Conservation (phyloP, 2,888 invertebrate genomes). For the Panopea generosa region DNA sequence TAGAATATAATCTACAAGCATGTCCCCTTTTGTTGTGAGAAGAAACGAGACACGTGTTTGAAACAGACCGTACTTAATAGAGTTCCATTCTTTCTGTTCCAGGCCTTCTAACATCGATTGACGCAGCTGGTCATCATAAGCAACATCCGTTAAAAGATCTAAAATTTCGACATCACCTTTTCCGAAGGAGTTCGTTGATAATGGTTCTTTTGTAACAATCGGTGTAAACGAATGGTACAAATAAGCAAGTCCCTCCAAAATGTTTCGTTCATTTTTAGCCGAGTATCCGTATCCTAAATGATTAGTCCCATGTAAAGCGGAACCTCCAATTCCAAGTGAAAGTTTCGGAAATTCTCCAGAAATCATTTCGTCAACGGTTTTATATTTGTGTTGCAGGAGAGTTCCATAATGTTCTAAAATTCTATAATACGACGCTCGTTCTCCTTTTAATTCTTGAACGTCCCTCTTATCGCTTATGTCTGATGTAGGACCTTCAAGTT, state of each 20-base stretch:
- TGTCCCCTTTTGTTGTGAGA: constrained; percentile 28
- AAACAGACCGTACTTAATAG: constrained; percentile 39
- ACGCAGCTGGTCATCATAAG: constrained; percentile 11
- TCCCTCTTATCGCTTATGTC: constrained; percentile 20
- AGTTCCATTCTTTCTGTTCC: constrained; percentile 24
- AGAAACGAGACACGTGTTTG: constrained; percentile 43
- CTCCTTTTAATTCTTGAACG: constrained; percentile 35
- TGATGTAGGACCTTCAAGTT: constrained; percentile 20
- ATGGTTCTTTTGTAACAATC: background rate
- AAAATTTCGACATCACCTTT: constrained; percentile 30
- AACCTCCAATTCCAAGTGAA: constrained; percentile 43
- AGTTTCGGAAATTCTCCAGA: constrained; percentile 51
- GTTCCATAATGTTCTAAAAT: constrained; percentile 35
- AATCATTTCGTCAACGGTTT: constrained; percentile 41
- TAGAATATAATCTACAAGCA: constrained; percentile 29
- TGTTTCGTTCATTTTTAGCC: constrained; percentile 22
- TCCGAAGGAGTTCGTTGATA: constrained; percentile 30
- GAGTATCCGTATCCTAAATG: constrained; percentile 60
- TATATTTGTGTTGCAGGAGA: constrained; percentile 17
- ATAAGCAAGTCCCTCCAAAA: constrained; percentile 60
- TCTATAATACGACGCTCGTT: constrained; percentile 45
- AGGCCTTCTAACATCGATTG: constrained; percentile 29
- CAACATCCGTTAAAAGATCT: constrained; percentile 25
- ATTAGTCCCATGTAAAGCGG: constrained; percentile 56
- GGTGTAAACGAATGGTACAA: constrained; percentile 52